Evolutionary conservation across 2,113 vertebrate species (phyloP), one percentile per base, ranked within the genome.

Genomic region (Neogobius melanostomus): DNA sequence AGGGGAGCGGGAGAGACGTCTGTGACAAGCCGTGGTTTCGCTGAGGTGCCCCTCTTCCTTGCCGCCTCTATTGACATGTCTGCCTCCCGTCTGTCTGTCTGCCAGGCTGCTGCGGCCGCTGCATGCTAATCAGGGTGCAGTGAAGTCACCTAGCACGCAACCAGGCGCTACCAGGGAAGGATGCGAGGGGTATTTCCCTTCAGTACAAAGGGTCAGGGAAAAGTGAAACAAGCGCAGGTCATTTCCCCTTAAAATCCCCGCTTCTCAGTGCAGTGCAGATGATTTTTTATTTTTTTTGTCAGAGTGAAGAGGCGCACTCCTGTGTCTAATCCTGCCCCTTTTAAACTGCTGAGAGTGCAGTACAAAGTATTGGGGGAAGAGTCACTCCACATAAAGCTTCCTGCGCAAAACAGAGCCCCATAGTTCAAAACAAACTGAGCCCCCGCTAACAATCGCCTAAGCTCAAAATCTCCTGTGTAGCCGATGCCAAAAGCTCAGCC

Each of bases 281-380:
- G 84, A 90, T 73, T 72, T 66, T 36, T 36, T 36, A 2, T 36
- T 36, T 36, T 36, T 36, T 36, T 36, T 36, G 6, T 70, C 75
- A 79, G 83, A 80, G 6, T 65, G 59, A 73, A 71, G 84, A 64
- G 77, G 72, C 74, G 74, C 76, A 76, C 77, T 85, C 77, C 74
- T 79, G 77, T 66, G 64, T 82, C 85, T 90, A 88, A 91, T 88
- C 90, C 87, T 71, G 59, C 83, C 74, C 81, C 65, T 81, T 88
- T 73, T 87, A 59, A 87, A 86, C 64, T 82, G 80, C 87, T 84
- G 85, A 90, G 85, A 72, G 72, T 74, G 86, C 86, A 81, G 77
- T 43, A 73, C 82, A 85, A 75, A 78, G 75, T 80, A 56, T 36
- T 36, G 64, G 77, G 68, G 71, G 52, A 71, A 75, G 69, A 75